Base-by-base conservation (phyloP, 2,888 invertebrate genomes). In the Rotaria sp. region DNA sequence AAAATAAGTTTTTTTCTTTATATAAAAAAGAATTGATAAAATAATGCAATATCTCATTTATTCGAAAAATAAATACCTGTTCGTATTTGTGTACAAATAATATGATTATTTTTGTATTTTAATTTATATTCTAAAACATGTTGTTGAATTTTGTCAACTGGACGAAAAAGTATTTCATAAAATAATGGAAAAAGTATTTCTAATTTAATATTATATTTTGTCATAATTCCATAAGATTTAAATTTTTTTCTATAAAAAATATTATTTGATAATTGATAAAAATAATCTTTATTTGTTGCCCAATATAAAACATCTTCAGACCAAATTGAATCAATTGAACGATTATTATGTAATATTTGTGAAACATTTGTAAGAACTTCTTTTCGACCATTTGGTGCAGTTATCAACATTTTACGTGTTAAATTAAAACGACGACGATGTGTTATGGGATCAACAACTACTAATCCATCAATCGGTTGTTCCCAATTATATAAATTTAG, bases 81-180 rank as follows among this genome's bases (percentile, higher is more conserved):
- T 85, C 85, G 80, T 45, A 85, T 84, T 48, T 85, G 85, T n/a
- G 52, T 57, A 55, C 85, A 85, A 41, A 85, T 80, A 26, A 85
- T 26, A 8, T 35, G 74, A 1, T 80, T 35, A 15, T 41, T 26
- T n/a, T 45, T 41, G 13, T 13, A 10, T 45, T 45, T 80, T 0
- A 13, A 13, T 45, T 26, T 80, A 26, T 35, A 41, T n/a, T 45
- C 2, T 45, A 13, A 11, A 26, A 45, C 45, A 26, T 80, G 45
- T n/a, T 45, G 41, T 45, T 80, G 41, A 80, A 80, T 45, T 15
- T 10, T 41, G 10, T 41, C n/a, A 13, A 80, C 80, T 15, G 80
- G 80, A 7, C n/a, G 80, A 45, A 80, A 80, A 26, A 80, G 45
- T 11, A 80, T 41, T 45, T 80, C 80, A 45, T 80, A 80, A 45